These are phyloP conservation scores for Meandrina meandrites DNA, from an alignment of 92 coral and sea anemone genomes.

Conservation along the genomic window DNA sequence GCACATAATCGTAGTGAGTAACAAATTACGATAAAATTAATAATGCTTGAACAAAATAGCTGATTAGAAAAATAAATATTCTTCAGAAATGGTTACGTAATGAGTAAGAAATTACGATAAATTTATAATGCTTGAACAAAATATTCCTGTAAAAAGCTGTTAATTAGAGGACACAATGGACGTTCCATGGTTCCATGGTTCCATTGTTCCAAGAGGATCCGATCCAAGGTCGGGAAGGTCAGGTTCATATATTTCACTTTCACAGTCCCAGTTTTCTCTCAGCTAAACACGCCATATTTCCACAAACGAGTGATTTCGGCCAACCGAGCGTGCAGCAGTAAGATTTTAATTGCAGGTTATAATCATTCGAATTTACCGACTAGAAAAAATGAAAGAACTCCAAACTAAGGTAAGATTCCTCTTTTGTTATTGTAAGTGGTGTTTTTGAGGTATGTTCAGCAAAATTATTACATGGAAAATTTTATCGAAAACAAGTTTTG, in stretches of 20 bases:
- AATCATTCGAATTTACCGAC: background rate
- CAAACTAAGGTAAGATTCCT: conserved; percentile 11
- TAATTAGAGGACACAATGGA: too few relatives aligned
- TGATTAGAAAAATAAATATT: too few relatives aligned
- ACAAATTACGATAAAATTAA: too few relatives aligned
- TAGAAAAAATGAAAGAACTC: background rate
- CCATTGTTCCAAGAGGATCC: background rate
- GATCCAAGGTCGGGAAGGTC: too few relatives aligned
- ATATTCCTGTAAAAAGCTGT: too few relatives aligned
- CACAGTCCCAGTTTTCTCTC: conserved; percentile 6
- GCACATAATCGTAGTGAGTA: too few relatives aligned
- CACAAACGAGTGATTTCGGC: background rate
- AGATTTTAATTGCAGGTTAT: background rate
- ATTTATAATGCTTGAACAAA: too few relatives aligned
- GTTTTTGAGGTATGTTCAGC: background rate
- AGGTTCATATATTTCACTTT: too few relatives aligned
- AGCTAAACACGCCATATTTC: background rate
- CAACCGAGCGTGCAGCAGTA: background rate
- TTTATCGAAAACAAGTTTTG: too few relatives aligned
- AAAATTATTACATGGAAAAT: background rate
- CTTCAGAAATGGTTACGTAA: too few relatives aligned
- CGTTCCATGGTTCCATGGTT: background rate
- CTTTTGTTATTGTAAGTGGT: background rate
- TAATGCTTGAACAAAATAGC: too few relatives aligned
- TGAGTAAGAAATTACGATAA: too few relatives aligned